These are phyloP conservation scores for Rutpela maculata DNA, from an alignment of 2,888 invertebrate species.

Conservation along the genomic window DNA sequence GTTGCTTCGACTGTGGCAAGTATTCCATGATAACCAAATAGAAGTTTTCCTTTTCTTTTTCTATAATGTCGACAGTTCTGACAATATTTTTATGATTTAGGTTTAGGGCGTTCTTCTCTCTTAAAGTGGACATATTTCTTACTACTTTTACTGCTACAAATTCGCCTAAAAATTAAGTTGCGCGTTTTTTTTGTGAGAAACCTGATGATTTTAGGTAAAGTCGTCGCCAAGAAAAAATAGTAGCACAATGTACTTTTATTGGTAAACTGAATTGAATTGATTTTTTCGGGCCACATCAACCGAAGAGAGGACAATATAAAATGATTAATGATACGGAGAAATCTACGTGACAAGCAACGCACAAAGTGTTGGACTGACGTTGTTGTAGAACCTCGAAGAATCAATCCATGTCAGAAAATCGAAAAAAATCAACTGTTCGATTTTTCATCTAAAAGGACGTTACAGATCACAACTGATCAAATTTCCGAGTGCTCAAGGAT, in stretches of 20 bases:
- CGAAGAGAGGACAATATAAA: too few species aligned
- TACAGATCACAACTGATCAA: too few species aligned
- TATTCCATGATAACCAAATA: constrained; percentile 70
- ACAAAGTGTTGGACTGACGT: too few species aligned
- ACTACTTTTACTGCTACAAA: constrained; percentile 69
- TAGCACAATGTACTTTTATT: neutral
- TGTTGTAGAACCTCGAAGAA: too few species aligned
- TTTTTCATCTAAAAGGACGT: too few species aligned
- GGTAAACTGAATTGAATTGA: too few species aligned
- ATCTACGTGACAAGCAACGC: too few species aligned
- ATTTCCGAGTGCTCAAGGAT: too few species aligned
- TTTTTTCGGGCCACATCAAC: too few species aligned
- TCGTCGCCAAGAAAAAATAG: neutral
- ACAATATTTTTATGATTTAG: constrained; percentile 66
- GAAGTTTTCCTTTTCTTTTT: constrained; percentile 59
- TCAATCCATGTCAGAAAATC: too few species aligned
- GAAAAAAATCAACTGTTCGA: too few species aligned
- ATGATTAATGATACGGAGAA: too few species aligned
- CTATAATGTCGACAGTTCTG: constrained; percentile 64
- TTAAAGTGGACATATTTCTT: constrained; percentile 53
- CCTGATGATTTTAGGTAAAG: neutral
- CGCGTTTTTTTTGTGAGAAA: neutral
- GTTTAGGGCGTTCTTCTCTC: constrained; percentile 65
- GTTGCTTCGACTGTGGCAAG: constrained; percentile 57
- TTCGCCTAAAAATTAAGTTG: constrained; percentile 57